Conservation (phyloP, 2,797 vertebrate species). For the Acanthiza pusilla region DNA sequence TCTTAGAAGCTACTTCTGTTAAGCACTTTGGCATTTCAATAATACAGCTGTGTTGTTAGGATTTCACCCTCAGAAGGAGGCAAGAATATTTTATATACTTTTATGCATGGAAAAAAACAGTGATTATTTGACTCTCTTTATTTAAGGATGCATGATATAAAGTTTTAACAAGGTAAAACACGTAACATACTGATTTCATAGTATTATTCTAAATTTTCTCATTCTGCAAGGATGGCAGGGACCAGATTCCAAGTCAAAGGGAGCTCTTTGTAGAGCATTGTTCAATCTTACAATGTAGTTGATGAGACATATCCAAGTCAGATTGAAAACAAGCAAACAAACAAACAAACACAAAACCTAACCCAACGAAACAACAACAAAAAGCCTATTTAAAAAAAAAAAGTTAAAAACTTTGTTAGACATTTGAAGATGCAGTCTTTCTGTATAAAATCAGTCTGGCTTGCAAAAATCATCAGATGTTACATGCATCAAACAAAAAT, state of each 20-base stretch:
- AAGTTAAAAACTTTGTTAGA: neutral
- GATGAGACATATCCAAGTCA: neutral
- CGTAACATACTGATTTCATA: neutral
- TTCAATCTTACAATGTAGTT: neutral
- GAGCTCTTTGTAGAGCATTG: neutral
- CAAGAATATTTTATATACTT: neutral
- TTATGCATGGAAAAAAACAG: neutral
- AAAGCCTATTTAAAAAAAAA: too few relatives aligned
- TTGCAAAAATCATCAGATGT: neutral
- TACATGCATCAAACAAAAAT: neutral
- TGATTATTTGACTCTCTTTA: neutral
- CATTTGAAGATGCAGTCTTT: neutral
- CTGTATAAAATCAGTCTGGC: neutral
- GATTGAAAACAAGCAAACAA: neutral
- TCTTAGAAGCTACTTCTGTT: neutral
- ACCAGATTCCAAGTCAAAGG: neutral
- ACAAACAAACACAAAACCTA: too few relatives aligned
- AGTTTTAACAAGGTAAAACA: neutral
- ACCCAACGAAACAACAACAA: neutral
- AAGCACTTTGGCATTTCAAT: neutral
- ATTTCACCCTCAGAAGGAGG: neutral
- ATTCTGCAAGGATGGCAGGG: neutral
- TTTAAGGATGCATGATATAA: neutral
- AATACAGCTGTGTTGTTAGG: neutral
- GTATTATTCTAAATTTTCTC: neutral